phyloP scores from a whole-genome alignment of 2,888 invertebrate species.

The Rambutsinella grinnellia region DNA sequence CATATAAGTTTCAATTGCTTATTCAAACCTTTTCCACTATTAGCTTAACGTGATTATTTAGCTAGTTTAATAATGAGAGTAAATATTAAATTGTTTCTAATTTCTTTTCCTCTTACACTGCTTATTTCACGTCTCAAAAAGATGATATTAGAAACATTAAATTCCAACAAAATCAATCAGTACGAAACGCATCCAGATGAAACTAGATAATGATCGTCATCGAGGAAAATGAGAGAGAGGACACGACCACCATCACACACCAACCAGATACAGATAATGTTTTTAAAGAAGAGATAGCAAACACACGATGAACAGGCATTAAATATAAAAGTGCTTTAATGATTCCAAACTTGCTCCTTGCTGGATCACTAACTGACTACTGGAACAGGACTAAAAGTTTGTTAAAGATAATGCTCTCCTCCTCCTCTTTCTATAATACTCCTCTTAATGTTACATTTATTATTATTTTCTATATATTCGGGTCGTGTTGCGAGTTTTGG shows the following conservation, averaged over 20 bases:
- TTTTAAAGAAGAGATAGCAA: slow-evolving; percentile 19
- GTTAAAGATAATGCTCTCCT: neutral
- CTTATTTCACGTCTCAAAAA: neutral
- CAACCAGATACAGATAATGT: slow-evolving; percentile 4
- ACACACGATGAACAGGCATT: neutral
- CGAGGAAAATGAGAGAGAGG: slow-evolving; percentile 25
- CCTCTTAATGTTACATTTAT: too few species aligned
- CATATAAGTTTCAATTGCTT: neutral
- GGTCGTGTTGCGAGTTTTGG: too few species aligned
- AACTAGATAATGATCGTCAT: slow-evolving; percentile 24
- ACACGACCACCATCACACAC: too few species aligned
- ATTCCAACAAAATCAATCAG: slow-evolving; percentile 34
- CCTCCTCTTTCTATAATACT: too few species aligned
- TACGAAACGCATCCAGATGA: slow-evolving; percentile 27
- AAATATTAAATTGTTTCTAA: too few species aligned
- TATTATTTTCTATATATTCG: too few species aligned
- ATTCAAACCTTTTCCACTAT: neutral
- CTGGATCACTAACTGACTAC: too few species aligned
- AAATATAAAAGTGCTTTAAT: too few species aligned
- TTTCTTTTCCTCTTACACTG: too few species aligned
- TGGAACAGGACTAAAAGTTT: slow-evolving; percentile 14
- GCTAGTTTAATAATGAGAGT: too few species aligned
- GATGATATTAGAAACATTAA: slow-evolving; percentile 5
- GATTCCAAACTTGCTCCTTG: too few species aligned
- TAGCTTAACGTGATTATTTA: slow-evolving; percentile 1